These are phyloP conservation scores for Acanthurus tractus DNA, from an alignment of 2,797 vertebrate genomes.

Conservation along the genomic window DNA sequence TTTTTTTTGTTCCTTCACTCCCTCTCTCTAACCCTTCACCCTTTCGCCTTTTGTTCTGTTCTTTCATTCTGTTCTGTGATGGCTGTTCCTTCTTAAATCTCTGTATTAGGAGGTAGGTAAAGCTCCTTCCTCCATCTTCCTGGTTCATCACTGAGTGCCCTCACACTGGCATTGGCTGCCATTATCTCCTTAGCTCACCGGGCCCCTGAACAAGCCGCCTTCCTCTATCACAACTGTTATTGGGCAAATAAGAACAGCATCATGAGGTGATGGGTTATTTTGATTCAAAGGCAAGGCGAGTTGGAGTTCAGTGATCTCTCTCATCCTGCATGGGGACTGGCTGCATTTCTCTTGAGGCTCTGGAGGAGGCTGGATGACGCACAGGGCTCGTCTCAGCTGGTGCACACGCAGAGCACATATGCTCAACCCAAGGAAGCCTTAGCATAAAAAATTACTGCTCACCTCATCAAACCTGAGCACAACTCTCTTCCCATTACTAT, in stretches of 20 bases:
- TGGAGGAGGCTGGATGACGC: slow-evolving; percentile 38
- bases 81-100: slow-evolving; percentile 91
- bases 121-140: slow-evolving; percentile 72
- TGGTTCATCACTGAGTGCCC: slow-evolving; percentile 44
- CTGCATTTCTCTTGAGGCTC: slow-evolving; percentile 40
- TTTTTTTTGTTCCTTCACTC: slow-evolving; percentile 31
- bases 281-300: slow-evolving; percentile 14
- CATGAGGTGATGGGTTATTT: slow-evolving; percentile 47
- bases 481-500: background rate
- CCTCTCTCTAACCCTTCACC: slow-evolving; percentile 57
- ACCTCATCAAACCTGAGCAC: background rate
- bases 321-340: slow-evolving; percentile 50
- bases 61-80: slow-evolving; percentile 91
- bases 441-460: slow-evolving; percentile 1
- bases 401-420: background rate
- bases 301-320: slow-evolving; percentile 44
- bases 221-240: slow-evolving; percentile 22
- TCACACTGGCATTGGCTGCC: slow-evolving; percentile 57
- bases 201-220: slow-evolving; percentile 59
- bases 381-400: slow-evolving; percentile 30
- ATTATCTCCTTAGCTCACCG: slow-evolving; percentile 35
- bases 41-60: slow-evolving; percentile 75
- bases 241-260: slow-evolving; percentile 21
- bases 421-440: background rate
- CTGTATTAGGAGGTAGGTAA: slow-evolving; percentile 94